A percentile compares a stretch with the other conserved stretches of the same genome.
These are phyloP conservation scores for Trichopria drosophilae DNA, from an alignment of 2,888 invertebrate species.

Conservation along the genomic window DNA sequence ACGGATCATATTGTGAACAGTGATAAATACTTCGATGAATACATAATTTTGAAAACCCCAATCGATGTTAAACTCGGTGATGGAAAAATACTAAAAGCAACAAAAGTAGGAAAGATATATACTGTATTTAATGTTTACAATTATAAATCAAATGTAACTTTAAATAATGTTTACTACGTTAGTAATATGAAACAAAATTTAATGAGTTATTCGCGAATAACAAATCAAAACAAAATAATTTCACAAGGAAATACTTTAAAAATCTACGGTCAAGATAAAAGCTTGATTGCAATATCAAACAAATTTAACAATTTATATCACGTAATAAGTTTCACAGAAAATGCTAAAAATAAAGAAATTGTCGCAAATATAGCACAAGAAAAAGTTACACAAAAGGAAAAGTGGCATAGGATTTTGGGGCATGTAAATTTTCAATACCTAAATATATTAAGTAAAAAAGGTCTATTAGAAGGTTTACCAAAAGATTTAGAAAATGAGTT, in stretches of 20 bases:
- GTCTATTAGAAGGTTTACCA: slow-evolving; percentile 23
- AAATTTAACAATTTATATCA: slow-evolving; percentile 21
- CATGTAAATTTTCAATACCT: slow-evolving; percentile 37
- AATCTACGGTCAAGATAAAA: slow-evolving; percentile 25
- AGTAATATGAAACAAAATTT: slow-evolving; percentile 31
- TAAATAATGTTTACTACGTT: no score
- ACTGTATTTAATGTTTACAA: no score
- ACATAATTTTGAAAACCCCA: slow-evolving; percentile 21
- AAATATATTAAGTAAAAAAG: slow-evolving; percentile 17
- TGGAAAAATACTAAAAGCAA: slow-evolving; percentile 31
- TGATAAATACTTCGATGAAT: slow-evolving; percentile 27
- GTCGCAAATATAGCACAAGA: slow-evolving; percentile 2
- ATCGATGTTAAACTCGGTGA: slow-evolving; percentile 30
- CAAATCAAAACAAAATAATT: slow-evolving; percentile 25
- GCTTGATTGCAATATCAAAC: slow-evolving; percentile 17
- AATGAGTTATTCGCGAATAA: slow-evolving; percentile 30
- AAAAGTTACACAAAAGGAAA: no score
- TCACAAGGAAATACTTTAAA: slow-evolving; percentile 20
- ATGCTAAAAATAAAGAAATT: neutral
- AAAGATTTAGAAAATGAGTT: slow-evolving; percentile 10
- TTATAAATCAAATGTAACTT: no score
- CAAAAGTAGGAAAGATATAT: no score
- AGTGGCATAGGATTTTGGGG: slow-evolving; percentile 32
- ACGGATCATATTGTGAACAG: slow-evolving; percentile 33
- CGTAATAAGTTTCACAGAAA: slow-evolving; percentile 20